These are phyloP conservation scores for Caenorhabditis panamensis DNA, from an alignment of 2,888 invertebrate genomes.

Conservation along the genomic window DNA sequence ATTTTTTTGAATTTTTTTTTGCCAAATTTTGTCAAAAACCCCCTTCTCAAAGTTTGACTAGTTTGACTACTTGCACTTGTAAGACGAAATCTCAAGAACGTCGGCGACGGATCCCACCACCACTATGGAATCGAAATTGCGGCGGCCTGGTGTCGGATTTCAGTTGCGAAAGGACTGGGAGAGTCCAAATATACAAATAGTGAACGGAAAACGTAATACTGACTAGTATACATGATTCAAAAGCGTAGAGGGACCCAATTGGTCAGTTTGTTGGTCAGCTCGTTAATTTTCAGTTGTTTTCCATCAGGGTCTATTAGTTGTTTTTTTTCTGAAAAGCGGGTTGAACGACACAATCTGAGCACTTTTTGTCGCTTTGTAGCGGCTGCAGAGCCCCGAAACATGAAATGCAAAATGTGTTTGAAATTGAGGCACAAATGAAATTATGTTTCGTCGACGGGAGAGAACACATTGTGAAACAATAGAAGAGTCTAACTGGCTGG, in stretches of 20 bases:
- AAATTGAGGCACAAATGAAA: constrained; percentile 40
- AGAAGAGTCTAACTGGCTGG: too few species aligned
- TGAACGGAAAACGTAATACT: constrained; percentile 51
- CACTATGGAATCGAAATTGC: constrained; percentile 29
- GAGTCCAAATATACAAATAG: constrained; percentile 54
- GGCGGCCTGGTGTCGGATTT: constrained; percentile 54
- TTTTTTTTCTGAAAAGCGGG: constrained; percentile 31
- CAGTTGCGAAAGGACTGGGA: constrained; percentile 14
- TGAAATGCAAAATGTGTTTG: constrained; percentile 55
- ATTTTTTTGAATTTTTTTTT: too few species aligned
- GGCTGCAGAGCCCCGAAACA: too few species aligned
- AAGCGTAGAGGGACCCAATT: constrained; percentile 29
- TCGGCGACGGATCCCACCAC: constrained; percentile 54
- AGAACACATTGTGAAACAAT: constrained; percentile 26
- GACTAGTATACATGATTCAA: too few species aligned
- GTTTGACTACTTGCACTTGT: neutral
- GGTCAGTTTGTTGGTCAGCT: too few species aligned
- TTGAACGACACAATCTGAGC: constrained; percentile 4
- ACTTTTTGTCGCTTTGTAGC: constrained; percentile 47
- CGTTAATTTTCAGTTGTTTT: constrained; percentile 26
- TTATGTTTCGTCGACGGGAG: too few species aligned
- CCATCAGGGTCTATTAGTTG: constrained; percentile 22
- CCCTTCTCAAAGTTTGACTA: too few species aligned
- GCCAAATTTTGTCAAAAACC: too few species aligned
- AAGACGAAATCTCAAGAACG: constrained; percentile 47